These are phyloP conservation scores for Hirundichthys speculiger DNA, from an alignment of 2,113 vertebrate species.

Conservation along the genomic window DNA sequence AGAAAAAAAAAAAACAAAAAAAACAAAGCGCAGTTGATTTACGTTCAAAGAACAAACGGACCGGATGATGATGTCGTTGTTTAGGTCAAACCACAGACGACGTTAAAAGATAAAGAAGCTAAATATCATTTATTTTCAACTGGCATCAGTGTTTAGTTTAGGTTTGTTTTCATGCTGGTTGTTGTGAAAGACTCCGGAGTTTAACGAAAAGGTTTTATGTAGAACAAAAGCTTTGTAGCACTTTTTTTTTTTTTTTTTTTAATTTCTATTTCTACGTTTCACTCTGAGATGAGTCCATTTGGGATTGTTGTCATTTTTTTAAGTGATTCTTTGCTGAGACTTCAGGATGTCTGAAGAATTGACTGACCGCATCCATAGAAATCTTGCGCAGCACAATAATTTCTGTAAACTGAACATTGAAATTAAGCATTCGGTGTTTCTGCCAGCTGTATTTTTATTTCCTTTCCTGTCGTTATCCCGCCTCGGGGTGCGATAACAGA, in stretches of 20 bases:
- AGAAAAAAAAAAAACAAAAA: too few relatives aligned
- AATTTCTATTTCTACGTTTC: conserved; percentile 38
- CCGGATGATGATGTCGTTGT: conserved; percentile 25
- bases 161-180: conserved; percentile 26
- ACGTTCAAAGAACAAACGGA: conserved; percentile 16
- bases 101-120: conserved; percentile 43
- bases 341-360: conserved; percentile 37
- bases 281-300: conserved; percentile 34
- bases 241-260: conserved; percentile 35
- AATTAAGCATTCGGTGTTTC: conserved; percentile 4
- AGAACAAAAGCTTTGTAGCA: conserved; percentile 43
- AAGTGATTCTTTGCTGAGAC: too few relatives aligned
- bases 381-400: conserved; percentile 33
- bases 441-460: conserved; percentile 6
- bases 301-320: background rate
- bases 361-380: conserved; percentile 49
- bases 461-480: conserved; percentile 50
- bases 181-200: conserved; percentile 28
- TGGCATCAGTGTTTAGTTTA: conserved; percentile 34
- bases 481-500: conserved; percentile 38
- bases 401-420: conserved; percentile 68
- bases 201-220: conserved; percentile 3
- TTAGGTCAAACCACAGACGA: conserved; percentile 58
- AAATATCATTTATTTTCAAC: conserved; percentile 59
- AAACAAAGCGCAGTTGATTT: conserved; percentile 3